Percentiles rank a stretch among this genome's conserved stretches.
Conservation (phyloP, 2,113 vertebrate species). For the Eubucco bourcierii region DNA sequence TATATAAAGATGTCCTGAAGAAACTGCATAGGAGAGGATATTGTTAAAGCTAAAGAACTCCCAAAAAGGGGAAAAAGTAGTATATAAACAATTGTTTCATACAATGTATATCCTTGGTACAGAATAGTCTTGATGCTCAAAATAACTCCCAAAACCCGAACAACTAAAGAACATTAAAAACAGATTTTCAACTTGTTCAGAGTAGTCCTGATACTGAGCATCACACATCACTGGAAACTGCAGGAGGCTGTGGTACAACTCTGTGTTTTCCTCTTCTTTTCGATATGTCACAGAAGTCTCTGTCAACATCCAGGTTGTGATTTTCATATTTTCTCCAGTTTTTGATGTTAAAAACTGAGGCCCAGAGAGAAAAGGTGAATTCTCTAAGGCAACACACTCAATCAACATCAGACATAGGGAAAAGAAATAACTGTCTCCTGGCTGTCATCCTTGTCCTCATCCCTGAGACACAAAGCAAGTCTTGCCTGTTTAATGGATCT, state of each 20-base stretch:
- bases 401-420: neutral
- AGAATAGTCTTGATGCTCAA: neutral
- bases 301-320: neutral
- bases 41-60: neutral
- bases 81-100: neutral
- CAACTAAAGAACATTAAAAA: neutral
- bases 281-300: neutral
- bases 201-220: neutral
- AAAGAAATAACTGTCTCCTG: neutral
- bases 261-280: neutral
- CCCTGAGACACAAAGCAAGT: neutral
- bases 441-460: neutral
- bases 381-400: neutral
- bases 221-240: neutral
- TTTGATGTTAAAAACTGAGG: neutral
- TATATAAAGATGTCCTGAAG: neutral
- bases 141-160: neutral
- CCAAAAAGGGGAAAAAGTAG: neutral
- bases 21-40: neutral
- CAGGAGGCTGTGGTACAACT: neutral
- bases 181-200: neutral
- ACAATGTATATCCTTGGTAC: neutral
- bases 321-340: neutral
- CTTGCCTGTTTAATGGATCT: neutral
- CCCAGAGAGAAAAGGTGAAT: neutral